These are phyloP conservation scores for Nemoura dubitans DNA, from an alignment of 2,888 invertebrate species.

Conservation along the genomic window DNA sequence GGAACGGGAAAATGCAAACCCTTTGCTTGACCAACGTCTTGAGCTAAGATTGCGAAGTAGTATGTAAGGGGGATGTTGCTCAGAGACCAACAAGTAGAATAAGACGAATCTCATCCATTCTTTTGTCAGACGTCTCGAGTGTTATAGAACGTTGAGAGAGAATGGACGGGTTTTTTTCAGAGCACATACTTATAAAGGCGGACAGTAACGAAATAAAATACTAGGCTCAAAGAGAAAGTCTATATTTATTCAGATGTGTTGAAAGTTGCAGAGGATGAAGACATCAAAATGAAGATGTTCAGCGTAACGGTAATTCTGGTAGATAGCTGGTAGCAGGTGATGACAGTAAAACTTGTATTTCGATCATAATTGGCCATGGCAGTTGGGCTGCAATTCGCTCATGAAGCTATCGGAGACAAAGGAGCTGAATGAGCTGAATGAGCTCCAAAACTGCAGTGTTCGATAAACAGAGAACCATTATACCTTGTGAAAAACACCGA, in stretches of 20 bases:
- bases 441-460: no score
- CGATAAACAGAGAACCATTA: no score
- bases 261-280: no score
- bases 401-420: no score
- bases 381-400: no score
- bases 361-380: no score
- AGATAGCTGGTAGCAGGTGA: no score
- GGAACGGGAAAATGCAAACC: neutral
- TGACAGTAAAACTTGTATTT: no score
- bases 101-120: conserved; percentile 12
- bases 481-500: neutral
- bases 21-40: neutral
- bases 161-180: neutral
- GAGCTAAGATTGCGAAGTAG: neutral
- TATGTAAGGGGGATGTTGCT: neutral
- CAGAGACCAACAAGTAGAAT: conserved; percentile 7
- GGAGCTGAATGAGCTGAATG: no score
- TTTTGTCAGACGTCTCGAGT: conserved; percentile 12
- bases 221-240: neutral
- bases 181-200: neutral
- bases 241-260: neutral
- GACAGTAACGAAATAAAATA: neutral
- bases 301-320: no score
- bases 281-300: no score
- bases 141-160: neutral